Percentiles rank a stretch among this genome's conserved stretches.
Evolutionary conservation across 2,888 invertebrate species (phyloP).

Genomic region (Scaptomyza caliginosa): DNA sequence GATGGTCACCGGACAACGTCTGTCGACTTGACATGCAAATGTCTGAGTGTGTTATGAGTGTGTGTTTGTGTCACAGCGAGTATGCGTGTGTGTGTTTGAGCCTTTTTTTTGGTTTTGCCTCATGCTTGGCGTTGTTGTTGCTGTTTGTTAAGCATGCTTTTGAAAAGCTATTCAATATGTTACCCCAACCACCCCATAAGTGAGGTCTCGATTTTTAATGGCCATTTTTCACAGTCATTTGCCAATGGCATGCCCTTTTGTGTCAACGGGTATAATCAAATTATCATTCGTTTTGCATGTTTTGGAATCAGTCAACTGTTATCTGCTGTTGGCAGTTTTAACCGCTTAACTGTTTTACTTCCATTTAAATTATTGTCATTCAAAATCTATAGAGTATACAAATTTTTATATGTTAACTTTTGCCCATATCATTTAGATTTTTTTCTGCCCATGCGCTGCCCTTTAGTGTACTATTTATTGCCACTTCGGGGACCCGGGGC

Average conservation of each 20-base stretch:
- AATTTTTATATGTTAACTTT: not conserved
- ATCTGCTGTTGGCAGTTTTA: no score
- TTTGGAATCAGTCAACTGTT: no score
- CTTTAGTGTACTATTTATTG: constrained; percentile 24
- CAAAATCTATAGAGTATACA: constrained; percentile 11
- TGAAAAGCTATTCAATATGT: constrained; percentile 75
- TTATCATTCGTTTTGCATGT: constrained; percentile 1
- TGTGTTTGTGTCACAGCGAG: constrained; percentile 12
- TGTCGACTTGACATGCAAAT: constrained; percentile 73
- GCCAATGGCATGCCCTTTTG: constrained; percentile 25
- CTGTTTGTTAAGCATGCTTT: constrained; percentile 70
- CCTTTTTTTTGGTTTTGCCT: constrained; percentile 43
- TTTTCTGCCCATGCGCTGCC: constrained; percentile 38
- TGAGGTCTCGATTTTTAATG: constrained; percentile 52
- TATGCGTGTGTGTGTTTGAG: constrained; percentile 26
- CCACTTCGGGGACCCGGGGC: constrained; percentile 6
- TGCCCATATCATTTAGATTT: constrained; percentile 5
- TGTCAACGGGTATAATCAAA: constrained; percentile 3
- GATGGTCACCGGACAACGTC: constrained; percentile 26
- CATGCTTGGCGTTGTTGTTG: constrained; percentile 18
- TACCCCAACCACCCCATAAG: constrained; percentile 36
- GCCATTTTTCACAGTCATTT: constrained; percentile 73
- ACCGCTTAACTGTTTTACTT: no score
- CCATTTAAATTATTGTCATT: no score
- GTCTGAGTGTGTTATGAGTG: constrained; percentile 28